Percentiles rank a stretch among this genome's conserved stretches.
phyloP scores from a whole-genome alignment of 2,888 invertebrate species.

The Macropis europaea region DNA sequence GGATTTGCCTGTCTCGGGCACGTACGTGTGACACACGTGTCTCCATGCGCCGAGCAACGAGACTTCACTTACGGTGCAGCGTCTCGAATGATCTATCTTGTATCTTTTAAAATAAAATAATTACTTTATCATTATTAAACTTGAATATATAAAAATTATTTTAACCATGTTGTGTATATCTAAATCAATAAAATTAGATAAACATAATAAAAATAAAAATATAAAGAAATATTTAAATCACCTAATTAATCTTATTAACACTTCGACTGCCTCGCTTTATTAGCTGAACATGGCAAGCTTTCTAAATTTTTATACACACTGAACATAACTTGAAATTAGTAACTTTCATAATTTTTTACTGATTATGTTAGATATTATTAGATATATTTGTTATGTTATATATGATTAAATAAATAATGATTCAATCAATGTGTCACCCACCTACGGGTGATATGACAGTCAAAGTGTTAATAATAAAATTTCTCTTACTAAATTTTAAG shows the following conservation, averaged over 20 bases:
- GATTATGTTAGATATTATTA: too few relatives aligned
- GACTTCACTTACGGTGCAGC: background rate
- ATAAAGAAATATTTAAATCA: conserved; percentile 74
- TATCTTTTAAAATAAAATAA: too few relatives aligned
- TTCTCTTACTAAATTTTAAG: conserved; percentile 86
- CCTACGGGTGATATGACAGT: too few relatives aligned
- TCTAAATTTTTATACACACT: too few relatives aligned
- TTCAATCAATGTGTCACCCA: too few relatives aligned
- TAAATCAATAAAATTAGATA: conserved; percentile 85
- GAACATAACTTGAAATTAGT: too few relatives aligned
- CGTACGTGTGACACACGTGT: conserved; percentile 5
- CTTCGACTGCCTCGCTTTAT: too few relatives aligned
- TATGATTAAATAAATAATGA: too few relatives aligned
- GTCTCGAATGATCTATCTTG: too few relatives aligned
- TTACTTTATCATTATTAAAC: conserved; percentile 65
- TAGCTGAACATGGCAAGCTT: too few relatives aligned
- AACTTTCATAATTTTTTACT: too few relatives aligned
- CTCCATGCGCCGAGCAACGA: conserved; percentile 1
- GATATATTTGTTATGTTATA: too few relatives aligned
- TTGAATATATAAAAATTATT: conserved; percentile 62
- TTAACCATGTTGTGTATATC: conserved; percentile 83
- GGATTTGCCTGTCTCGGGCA: background rate
- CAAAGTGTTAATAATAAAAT: conserved; percentile 85
- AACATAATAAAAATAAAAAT: conserved; percentile 82
- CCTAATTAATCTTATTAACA: conserved; percentile 82